These are phyloP conservation scores for Thunnus thynnus DNA, from an alignment of 2,113 vertebrate species.

Conservation along the genomic window DNA sequence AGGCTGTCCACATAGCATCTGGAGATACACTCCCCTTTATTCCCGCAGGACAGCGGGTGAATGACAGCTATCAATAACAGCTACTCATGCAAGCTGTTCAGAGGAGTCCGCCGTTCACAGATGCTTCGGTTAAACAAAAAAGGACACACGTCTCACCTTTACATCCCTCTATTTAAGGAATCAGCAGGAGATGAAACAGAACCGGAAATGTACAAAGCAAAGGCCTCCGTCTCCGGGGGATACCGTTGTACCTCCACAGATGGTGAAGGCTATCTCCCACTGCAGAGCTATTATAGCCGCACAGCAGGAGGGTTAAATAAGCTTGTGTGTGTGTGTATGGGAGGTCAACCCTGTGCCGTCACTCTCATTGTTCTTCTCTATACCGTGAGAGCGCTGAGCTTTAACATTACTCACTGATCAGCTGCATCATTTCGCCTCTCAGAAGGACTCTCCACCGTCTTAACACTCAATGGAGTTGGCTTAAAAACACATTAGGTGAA, in stretches of 20 bases:
- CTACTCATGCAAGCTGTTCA: conserved; percentile 34
- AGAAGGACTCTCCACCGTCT: neutral
- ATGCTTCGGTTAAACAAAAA: conserved; percentile 47
- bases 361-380: conserved; percentile 16
- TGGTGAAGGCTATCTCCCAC: conserved; percentile 51
- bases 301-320: conserved; percentile 60
- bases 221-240: conserved; percentile 29
- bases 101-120: conserved; percentile 5
- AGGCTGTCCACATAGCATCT: conserved; percentile 21
- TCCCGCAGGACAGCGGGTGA: conserved; percentile 41
- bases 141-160: conserved; percentile 44
- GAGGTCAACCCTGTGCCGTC: conserved; percentile 20
- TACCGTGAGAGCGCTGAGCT: conserved; percentile 4
- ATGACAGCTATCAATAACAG: conserved; percentile 47
- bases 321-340: conserved; percentile 16
- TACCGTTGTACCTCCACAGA: conserved; percentile 48
- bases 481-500: conserved; percentile 44
- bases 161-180: conserved; percentile 14
- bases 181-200: conserved; percentile 41
- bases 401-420: conserved; percentile 33
- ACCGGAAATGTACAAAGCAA: conserved; percentile 54
- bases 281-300: conserved; percentile 42
- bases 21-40: neutral
- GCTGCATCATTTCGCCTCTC: conserved; percentile 1
- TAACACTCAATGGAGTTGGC: conserved; percentile 15